Evolutionary conservation across 2,888 invertebrate species (phyloP).

Genomic region (Lithophane leautieri): DNA sequence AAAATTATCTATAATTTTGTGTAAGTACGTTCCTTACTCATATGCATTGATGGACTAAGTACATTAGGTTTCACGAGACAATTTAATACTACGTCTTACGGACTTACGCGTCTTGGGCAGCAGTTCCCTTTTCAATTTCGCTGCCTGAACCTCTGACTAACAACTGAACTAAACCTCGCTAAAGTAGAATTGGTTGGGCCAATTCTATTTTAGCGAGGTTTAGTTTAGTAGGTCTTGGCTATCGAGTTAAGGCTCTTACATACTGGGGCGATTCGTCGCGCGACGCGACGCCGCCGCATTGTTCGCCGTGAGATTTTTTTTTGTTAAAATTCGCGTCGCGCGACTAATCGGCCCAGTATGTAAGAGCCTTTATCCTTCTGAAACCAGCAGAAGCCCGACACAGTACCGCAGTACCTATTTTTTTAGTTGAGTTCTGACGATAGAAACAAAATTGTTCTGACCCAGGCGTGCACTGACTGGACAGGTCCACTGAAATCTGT

Average conservation of each 20-base stretch:
- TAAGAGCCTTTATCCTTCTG: no score
- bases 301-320: no score
- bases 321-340: no score
- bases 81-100: neutral
- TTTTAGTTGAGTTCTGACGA: no score
- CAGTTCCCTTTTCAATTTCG: neutral
- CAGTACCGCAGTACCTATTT: neutral
- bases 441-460: neutral
- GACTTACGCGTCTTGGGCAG: neutral
- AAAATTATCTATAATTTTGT: constrained; percentile 20
- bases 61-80: neutral
- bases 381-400: neutral
- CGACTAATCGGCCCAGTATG: no score
- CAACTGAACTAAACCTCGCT: no score
- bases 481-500: neutral
- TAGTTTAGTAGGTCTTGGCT: neutral
- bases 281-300: no score
- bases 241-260: no score
- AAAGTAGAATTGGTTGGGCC: no score
- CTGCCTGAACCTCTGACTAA: neutral
- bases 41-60: neutral
- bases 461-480: neutral
- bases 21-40: neutral
- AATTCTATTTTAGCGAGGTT: neutral
- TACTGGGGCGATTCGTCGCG: no score